Evolutionary conservation across 2,888 invertebrate genomes (phyloP).

Genomic region (Aproaerema taeniolella): DNA sequence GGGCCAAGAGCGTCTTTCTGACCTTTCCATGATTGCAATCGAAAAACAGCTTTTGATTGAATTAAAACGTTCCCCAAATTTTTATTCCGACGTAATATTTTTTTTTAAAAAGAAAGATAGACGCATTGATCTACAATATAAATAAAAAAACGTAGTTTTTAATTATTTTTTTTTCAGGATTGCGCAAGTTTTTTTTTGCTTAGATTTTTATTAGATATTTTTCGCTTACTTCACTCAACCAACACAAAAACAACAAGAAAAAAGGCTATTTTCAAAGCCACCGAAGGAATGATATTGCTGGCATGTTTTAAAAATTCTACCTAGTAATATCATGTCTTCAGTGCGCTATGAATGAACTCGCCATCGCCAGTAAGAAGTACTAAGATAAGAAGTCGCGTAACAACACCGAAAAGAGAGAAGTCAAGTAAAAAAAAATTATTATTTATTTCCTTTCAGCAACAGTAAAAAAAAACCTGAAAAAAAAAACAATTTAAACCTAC

Average conservation of each 20-base stretch:
- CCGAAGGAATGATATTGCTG: conserved; percentile 1
- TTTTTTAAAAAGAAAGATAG: neutral
- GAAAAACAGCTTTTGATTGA: conserved; percentile 7
- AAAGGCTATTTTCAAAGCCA: conserved; percentile 3
- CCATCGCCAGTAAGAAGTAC: neutral
- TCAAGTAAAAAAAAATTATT: too few relatives aligned
- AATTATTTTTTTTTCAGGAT: neutral
- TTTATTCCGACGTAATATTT: conserved; percentile 6
- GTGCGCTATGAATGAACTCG: neutral
- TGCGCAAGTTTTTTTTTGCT: neutral
- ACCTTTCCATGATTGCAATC: conserved; percentile 8
- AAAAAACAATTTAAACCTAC: too few relatives aligned
- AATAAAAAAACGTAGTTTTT: neutral
- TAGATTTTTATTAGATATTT: neutral
- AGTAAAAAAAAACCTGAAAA: too few relatives aligned
- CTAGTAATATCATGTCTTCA: neutral
- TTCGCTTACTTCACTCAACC: neutral
- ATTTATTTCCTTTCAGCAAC: too few relatives aligned
- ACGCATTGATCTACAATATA: neutral
- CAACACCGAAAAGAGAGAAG: too few relatives aligned
- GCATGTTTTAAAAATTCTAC: neutral
- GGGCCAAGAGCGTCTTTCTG: conserved; percentile 5
- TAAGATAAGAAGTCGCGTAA: too few relatives aligned
- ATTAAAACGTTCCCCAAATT: conserved; percentile 8
- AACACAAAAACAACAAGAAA: neutral